A percentile compares a stretch with the other conserved stretches of the same genome.
Conservation (phyloP, 23 tunicate genomes). For the Trididemnum nubilum region DNA sequence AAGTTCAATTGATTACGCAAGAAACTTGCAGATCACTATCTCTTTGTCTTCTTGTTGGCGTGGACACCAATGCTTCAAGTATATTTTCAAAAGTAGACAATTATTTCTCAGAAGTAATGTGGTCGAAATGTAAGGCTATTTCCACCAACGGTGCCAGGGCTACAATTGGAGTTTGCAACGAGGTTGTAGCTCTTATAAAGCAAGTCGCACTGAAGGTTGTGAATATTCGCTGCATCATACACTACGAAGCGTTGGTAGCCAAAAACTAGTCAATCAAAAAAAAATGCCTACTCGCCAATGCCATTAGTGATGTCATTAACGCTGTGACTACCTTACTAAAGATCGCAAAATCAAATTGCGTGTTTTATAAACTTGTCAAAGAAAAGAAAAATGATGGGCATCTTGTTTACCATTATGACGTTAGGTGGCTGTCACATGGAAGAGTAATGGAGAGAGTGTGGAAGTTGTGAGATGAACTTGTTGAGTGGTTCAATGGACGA, state of each 20-base stretch:
- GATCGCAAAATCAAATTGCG: conserved; percentile 55
- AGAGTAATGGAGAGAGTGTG: too few relatives aligned
- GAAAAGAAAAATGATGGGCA: conserved; percentile 57
- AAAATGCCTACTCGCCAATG: conserved; percentile 54
- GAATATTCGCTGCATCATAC: conserved; percentile 37
- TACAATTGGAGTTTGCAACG: conserved; percentile 42
- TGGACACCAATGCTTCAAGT: conserved; percentile 35
- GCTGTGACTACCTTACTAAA: conserved; percentile 45
- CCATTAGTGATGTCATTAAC: conserved; percentile 59
- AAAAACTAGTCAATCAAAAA: conserved; percentile 58
- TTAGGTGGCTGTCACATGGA: conserved; percentile 59
- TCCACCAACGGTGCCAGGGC: conserved; percentile 57
- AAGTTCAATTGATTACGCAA: conserved; percentile 56
- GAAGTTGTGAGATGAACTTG: conserved; percentile 64
- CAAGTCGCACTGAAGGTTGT: conserved; percentile 44
- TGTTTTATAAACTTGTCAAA: conserved; percentile 62
- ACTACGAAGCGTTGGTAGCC: conserved; percentile 43
- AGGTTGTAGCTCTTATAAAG: conserved; percentile 50
- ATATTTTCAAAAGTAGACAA: conserved; percentile 44
- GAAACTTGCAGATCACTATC: conserved; percentile 43
- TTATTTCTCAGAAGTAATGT: conserved; percentile 43
- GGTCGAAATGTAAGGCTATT: conserved; percentile 59
- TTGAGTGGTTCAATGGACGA: too few relatives aligned
- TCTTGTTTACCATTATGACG: conserved; percentile 64
- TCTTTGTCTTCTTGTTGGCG: conserved; percentile 45